Conservation (phyloP, 1,140 invertebrate genomes). For the Trichomalopsis sarcophagae region DNA sequence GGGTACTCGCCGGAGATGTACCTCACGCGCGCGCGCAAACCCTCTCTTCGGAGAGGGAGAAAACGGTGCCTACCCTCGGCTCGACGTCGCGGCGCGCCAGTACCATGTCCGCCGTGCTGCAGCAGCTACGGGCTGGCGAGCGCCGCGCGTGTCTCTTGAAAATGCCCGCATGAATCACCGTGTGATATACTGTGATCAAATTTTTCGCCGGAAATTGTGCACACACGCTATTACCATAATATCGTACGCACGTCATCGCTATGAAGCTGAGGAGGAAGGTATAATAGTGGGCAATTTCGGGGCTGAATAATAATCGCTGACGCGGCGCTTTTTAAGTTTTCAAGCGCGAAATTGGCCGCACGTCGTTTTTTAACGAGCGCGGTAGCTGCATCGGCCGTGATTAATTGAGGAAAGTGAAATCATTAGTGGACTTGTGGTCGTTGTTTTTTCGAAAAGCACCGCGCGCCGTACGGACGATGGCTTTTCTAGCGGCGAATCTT, state of each 20-base stretch:
- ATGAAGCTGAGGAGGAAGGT: not conserved
- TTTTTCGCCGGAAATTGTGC: too few relatives aligned
- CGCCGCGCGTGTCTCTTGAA: not conserved
- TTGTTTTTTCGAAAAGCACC: too few relatives aligned
- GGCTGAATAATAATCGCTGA: not conserved
- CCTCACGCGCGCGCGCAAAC: not conserved
- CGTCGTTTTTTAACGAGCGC: not conserved
- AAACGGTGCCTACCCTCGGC: not conserved
- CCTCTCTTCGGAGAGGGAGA: not conserved
- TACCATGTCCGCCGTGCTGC: slow-evolving; percentile 33
- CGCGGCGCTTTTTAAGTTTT: not conserved
- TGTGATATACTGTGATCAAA: too few relatives aligned
- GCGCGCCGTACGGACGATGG: too few relatives aligned
- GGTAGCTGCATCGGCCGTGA: not conserved
- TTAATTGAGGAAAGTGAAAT: not conserved
- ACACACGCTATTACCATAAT: too few relatives aligned
- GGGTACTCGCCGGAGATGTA: slow-evolving; percentile 31
- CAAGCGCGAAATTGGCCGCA: too few relatives aligned
- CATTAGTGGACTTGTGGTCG: not conserved
- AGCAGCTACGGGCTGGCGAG: not conserved
- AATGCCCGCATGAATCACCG: not conserved
- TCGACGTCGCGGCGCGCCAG: slow-evolving; percentile 19
- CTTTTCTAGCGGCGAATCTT: not conserved
- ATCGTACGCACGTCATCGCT: too few relatives aligned
- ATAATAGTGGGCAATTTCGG: not conserved